Evolutionary conservation across 2,113 vertebrate genomes (phyloP), one percentile per base, ranked within the genome.

Genomic region (Poeciliopsis prolifica): DNA sequence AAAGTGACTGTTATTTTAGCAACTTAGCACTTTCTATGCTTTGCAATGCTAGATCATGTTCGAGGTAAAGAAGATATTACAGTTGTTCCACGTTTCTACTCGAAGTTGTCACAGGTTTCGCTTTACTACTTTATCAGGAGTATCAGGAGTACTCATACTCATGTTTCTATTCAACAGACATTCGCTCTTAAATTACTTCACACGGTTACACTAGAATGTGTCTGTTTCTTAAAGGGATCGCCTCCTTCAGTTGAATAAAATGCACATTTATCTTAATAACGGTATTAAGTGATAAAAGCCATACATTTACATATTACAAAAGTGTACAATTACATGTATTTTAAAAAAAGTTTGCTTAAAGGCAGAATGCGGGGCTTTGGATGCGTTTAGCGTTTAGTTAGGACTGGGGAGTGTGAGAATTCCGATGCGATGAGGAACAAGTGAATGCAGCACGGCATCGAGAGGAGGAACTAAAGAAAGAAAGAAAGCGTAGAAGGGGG

Each of bases 401-500:
- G 44, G 26, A 71, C 1, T 29, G n/a, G 22, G 0, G 19, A 3
- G 0, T 4, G 0, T 77, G 22, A 17, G 17, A 77, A 51, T 8
- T 88, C 82, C 11, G 84, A 88, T 68, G 58, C 44, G 4, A 29
- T 5, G 17, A 9, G 33, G 70, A 76, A 51, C 31, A 70, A 83
- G 5, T 90, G 88, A 92, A 92, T 0, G 87, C 86, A 68, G 22
- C 91, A 51, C 30, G 37, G 72, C 60, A 75, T 77, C 80, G 80
- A 75, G 64, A 72, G 72, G 72, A 72, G 78, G 77, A 80, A 62
- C 4, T 15, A 28, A 66, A 67, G 65, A 67, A 65, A 28, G 65
- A 40, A 26, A 71, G 80, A 87, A 83, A 72, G 73, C 87, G 65
- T 24, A 66, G 82, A 79, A 80, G 17, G 44, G 17, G 30, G 30